Percentiles rank a stretch among this genome's conserved stretches.
phyloP scores from a whole-genome alignment of 2,113 vertebrate genomes.

The Myrmophylax atrothorax region DNA sequence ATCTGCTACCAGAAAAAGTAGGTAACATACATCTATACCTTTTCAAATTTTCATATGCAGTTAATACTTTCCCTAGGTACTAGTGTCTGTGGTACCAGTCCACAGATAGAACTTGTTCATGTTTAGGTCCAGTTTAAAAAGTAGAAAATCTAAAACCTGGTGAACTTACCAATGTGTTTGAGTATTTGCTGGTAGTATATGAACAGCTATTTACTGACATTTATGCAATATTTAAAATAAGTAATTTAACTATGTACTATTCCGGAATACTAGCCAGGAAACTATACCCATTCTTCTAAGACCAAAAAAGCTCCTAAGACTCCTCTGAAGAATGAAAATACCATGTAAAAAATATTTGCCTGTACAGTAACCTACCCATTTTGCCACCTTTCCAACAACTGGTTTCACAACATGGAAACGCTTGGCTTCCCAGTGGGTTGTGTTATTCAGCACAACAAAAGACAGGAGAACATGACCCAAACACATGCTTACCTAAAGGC shows the following conservation, averaged over 20 bases:
- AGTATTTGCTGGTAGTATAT: neutral
- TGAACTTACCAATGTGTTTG: neutral
- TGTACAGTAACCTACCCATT: neutral
- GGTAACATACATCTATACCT: neutral
- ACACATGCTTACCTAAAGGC: neutral
- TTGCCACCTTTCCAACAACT: neutral
- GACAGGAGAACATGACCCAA: neutral
- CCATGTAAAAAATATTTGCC: neutral
- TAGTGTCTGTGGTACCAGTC: neutral
- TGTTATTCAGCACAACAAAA: neutral
- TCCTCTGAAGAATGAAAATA: neutral
- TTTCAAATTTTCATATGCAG: conserved; percentile 18
- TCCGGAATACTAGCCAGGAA: neutral
- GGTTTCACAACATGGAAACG: neutral
- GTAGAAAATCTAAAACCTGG: neutral
- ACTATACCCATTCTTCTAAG: neutral
- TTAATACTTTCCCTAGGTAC: neutral
- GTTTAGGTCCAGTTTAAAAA: neutral
- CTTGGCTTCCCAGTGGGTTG: neutral
- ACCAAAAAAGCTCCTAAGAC: neutral
- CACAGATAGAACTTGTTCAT: neutral
- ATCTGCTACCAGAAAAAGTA: conserved; percentile 57
- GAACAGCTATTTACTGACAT: neutral
- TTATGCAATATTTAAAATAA: neutral
- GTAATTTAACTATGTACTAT: neutral